A percentile compares a stretch with the other conserved stretches of the same genome.
These are phyloP conservation scores for Cryptocephalus primarius DNA, from an alignment of 2,888 invertebrate genomes.

Conservation along the genomic window DNA sequence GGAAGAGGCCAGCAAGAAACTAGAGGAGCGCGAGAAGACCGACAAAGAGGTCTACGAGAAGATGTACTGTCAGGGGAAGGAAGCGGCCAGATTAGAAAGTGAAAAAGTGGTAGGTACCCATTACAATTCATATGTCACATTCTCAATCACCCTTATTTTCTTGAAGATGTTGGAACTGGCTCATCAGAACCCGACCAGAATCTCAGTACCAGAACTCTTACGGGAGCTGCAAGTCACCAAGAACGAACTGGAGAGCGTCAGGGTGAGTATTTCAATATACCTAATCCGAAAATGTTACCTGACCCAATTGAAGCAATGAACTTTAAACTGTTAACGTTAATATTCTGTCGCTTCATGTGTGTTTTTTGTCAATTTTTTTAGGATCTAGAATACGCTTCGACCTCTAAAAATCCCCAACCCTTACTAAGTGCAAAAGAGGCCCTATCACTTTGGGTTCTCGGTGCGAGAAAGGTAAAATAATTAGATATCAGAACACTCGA, in stretches of 20 bases:
- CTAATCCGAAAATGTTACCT: no score
- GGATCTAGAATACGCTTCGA: slow-evolving; percentile 58
- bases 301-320: no score
- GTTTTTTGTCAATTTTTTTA: slow-evolving; percentile 37
- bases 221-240: slow-evolving; percentile 76
- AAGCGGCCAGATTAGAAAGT: slow-evolving; percentile 62
- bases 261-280: slow-evolving; percentile 45
- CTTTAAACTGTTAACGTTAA: background rate
- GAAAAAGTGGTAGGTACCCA: slow-evolving; percentile 50
- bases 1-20: slow-evolving; percentile 56
- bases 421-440: slow-evolving; percentile 89
- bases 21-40: slow-evolving; percentile 60
- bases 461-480: slow-evolving; percentile 73
- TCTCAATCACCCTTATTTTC: background rate
- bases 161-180: slow-evolving; percentile 39
- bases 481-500: background rate
- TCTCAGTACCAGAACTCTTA: slow-evolving; percentile 71
- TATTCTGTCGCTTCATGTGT: slow-evolving; percentile 1
- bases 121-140: background rate
- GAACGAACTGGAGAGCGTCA: slow-evolving; percentile 76
- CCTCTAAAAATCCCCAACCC: slow-evolving; percentile 61
- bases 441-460: slow-evolving; percentile 87
- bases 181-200: slow-evolving; percentile 52
- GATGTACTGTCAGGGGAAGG: slow-evolving; percentile 71
- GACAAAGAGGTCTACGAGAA: slow-evolving; percentile 69